Base-by-base conservation (phyloP, 53 echinoderm and acorn worm species). In the Zoroaster sp. region DNA sequence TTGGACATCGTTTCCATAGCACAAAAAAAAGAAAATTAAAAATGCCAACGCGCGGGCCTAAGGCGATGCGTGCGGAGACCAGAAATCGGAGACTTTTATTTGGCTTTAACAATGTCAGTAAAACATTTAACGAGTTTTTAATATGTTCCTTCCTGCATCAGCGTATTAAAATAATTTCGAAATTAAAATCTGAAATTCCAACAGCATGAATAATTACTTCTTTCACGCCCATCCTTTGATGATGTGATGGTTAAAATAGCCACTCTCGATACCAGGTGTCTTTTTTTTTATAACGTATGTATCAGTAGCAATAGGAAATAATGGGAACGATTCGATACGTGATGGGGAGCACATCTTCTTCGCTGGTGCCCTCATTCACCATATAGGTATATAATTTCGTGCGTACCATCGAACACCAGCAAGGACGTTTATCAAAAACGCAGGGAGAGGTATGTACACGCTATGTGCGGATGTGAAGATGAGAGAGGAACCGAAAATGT, bases 271-370 rank as follows among this genome's bases (percentile, higher is more conserved):
- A 25, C 63, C 63, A 59, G 63, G 63, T 59, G 63, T 59, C 63
- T 28, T 8, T 59, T 25, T 59, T 11, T 25, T 59, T 28, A 59
- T 9, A 55, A 59, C 28, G 63, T 8, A 59, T n/a, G n/a, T n/a
- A 31, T 31, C 7, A 31, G 66, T 65, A 51, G 34, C 34, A 49
- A 51, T 33, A 21, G 23, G 14, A 13, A 12, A 31, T 12, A 33
- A 13, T 76, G 76, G 76, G 76, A 46, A 28, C 74, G 76, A 47
- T 76, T 34, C 76, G 76, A 33, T 45, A 12, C n/a, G n/a, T n/a
- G n/a, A n/a, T n/a, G n/a, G n/a, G n/a, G 46, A 23, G 30, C 44
- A 43, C 21, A 31, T 30, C 75, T 21, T 31, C 63, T 21, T 31
- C 63, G 63, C 63, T 59, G 63, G 63, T 59, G 28, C 8, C 28